Percentiles rank a stretch among this genome's conserved stretches.
Evolutionary conservation across 2,888 invertebrate genomes (phyloP).

Genomic region (Hydriomena furcata): DNA sequence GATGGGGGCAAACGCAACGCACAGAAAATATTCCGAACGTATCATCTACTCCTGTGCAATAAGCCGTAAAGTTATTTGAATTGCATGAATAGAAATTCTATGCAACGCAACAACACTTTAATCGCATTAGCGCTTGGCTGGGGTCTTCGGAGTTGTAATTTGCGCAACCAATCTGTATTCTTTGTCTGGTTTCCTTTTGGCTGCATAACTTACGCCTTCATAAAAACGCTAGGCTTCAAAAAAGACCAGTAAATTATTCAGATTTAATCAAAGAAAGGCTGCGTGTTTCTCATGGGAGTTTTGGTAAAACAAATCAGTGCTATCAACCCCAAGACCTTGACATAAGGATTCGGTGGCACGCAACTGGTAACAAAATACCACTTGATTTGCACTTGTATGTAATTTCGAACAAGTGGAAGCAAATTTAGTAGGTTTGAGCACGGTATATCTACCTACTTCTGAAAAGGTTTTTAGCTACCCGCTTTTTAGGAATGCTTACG

Average conservation of each 20-base stretch:
- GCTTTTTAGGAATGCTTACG: too few species aligned
- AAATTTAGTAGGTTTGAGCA: constrained; percentile 19
- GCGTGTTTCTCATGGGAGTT: constrained; percentile 40
- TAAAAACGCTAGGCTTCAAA: constrained; percentile 4
- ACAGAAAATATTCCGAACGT: constrained; percentile 58
- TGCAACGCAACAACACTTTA: constrained; percentile 54
- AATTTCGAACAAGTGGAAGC: constrained; percentile 23
- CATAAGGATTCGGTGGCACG: constrained; percentile 51
- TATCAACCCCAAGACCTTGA: constrained; percentile 55
- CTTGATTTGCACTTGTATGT: constrained; percentile 18
- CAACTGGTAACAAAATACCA: constrained; percentile 44
- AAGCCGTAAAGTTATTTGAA: constrained; percentile 70
- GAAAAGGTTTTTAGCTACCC: constrained; percentile 10
- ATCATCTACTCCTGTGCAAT: constrained; percentile 63
- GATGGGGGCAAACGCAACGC: constrained; percentile 48
- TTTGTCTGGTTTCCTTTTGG: constrained; percentile 22
- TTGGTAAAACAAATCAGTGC: constrained; percentile 46
- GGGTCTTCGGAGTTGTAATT: constrained; percentile 46
- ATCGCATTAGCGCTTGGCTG: constrained; percentile 57
- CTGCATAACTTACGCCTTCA: constrained; percentile 14
- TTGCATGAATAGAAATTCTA: constrained; percentile 70
- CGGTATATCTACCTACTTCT: constrained; percentile 14
- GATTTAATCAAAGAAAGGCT: constrained; percentile 18
- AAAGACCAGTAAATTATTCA: constrained; percentile 13
- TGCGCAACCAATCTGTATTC: constrained; percentile 37